Conservation (phyloP, 2,797 vertebrate species). For the Pangasius macronema region DNA sequence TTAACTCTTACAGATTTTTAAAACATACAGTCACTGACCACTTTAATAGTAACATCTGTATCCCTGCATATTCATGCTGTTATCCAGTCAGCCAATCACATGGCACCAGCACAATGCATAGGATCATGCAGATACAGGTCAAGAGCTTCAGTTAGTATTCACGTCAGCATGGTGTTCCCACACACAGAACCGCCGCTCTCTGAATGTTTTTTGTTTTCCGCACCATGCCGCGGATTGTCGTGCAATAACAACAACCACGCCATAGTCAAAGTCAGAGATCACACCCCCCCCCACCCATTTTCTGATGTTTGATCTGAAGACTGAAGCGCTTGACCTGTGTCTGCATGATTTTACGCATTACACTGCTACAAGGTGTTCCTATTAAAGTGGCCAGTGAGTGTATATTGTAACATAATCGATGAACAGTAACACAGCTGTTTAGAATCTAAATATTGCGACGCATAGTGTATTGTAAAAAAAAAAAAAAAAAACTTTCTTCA, state of each 20-base stretch:
- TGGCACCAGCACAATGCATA: not conserved
- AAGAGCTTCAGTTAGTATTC: not conserved
- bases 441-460: not conserved
- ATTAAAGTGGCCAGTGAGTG: not conserved
- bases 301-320: not conserved
- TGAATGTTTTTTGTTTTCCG: not conserved
- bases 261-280: not conserved
- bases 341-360: not conserved
- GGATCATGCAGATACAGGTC: not conserved
- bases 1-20: not conserved
- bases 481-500: not conserved
- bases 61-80: not conserved
- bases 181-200: not conserved
- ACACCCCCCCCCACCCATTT: not conserved
- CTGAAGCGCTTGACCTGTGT: not conserved
- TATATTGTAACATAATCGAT: not conserved
- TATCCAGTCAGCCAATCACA: not conserved
- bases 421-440: not conserved
- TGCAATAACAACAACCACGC: not conserved
- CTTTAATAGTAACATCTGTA: not conserved
- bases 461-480: not conserved
- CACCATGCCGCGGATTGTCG: not conserved
- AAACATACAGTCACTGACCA: not conserved
- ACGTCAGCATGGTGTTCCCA: not conserved
- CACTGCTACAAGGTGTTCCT: not conserved